Evolutionary conservation across 2,797 vertebrate species (phyloP).

Genomic region (Acrocephalus scirpaceus): DNA sequence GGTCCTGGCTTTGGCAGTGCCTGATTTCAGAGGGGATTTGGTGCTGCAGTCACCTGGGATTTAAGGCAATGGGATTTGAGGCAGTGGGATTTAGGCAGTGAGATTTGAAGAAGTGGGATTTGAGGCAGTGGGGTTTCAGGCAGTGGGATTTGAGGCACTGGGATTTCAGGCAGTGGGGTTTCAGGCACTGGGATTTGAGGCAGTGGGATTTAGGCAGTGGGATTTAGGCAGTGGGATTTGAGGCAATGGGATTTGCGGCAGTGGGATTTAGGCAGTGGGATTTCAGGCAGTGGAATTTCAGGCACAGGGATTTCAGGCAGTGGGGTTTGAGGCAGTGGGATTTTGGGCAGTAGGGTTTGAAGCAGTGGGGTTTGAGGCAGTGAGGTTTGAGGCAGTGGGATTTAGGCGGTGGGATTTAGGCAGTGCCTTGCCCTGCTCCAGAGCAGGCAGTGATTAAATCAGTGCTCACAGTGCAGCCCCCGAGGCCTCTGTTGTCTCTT

Average conservation of each 20-base stretch:
- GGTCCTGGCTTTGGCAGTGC: neutral
- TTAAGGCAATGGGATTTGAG: neutral
- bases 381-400: too few species aligned
- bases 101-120: neutral
- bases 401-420: neutral
- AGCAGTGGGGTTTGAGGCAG: too few species aligned
- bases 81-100: neutral
- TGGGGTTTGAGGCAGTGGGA: too few species aligned
- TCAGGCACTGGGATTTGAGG: neutral
- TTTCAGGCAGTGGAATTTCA: too few species aligned
- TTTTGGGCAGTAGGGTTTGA: too few species aligned
- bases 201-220: too few species aligned
- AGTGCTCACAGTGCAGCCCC: neutral
- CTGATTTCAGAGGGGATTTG: neutral
- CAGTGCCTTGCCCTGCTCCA: neutral
- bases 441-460: neutral
- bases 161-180: too few species aligned
- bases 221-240: too few species aligned
- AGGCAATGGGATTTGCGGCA: too few species aligned
- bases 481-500: neutral
- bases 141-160: neutral
- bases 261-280: too few species aligned
- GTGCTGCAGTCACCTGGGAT: neutral
- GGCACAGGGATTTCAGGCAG: too few species aligned
- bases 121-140: too few species aligned